Evolutionary conservation across 2,113 vertebrate genomes (phyloP).

Genomic region (Ceyx margarethae): DNA sequence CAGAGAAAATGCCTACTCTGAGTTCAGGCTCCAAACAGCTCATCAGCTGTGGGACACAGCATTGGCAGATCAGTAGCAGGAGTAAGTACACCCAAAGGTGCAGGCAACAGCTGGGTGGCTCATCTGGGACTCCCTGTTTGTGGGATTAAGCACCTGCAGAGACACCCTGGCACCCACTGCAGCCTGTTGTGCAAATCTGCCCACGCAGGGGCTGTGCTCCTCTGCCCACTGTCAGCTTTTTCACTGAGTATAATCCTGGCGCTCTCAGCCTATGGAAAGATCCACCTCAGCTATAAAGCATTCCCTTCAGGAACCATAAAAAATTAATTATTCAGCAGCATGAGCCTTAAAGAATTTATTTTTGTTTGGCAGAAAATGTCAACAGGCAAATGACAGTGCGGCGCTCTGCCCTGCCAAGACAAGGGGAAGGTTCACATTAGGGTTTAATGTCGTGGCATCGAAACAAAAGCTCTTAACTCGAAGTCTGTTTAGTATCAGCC

Average conservation of each 20-base stretch:
- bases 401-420: neutral
- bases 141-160: neutral
- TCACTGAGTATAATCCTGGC: neutral
- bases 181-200: neutral
- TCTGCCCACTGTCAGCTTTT: neutral
- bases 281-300: slow-evolving; percentile 1
- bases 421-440: neutral
- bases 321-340: slow-evolving; percentile 40
- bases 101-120: neutral
- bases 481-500: slow-evolving; percentile 25
- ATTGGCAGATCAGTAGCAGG: neutral
- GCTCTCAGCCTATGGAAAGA: slow-evolving; percentile 13
- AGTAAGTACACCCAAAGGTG: neutral
- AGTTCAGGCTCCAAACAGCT: neutral
- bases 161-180: neutral
- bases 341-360: slow-evolving; percentile 27
- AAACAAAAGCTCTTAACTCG: slow-evolving; percentile 16
- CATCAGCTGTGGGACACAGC: neutral
- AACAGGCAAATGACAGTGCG: slow-evolving; percentile 13
- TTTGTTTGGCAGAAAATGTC: slow-evolving; percentile 30
- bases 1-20: neutral
- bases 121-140: neutral
- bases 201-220: neutral
- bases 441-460: neutral
- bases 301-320: slow-evolving; percentile 36